Conservation (phyloP, 1,140 invertebrate species). For the Mya arenaria region DNA sequence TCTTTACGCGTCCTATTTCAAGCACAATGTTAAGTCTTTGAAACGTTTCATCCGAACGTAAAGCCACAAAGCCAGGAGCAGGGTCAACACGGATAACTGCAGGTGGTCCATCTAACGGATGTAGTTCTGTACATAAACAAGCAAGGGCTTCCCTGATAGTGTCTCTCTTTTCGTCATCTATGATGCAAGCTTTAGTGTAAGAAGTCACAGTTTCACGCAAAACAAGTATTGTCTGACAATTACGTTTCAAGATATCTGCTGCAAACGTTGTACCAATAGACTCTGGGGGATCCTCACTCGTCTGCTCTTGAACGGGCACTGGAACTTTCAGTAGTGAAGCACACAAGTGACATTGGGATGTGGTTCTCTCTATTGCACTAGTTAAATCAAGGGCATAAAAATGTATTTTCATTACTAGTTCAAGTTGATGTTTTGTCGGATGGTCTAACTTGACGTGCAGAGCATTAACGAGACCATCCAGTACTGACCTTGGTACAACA, state of each 20-base stretch:
- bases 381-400: conserved; percentile 60
- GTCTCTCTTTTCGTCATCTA: conserved; percentile 25
- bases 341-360: conserved; percentile 50
- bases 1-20: conserved; percentile 48
- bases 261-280: conserved; percentile 42
- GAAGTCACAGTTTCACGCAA: conserved; percentile 53
- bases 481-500: conserved; percentile 53
- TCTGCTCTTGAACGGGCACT: conserved; percentile 7
- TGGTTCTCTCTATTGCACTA: conserved; percentile 13
- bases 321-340: conserved; percentile 36
- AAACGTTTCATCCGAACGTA: conserved; percentile 14
- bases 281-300: conserved; percentile 4
- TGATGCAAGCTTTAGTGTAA: conserved; percentile 35
- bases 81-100: conserved; percentile 42
- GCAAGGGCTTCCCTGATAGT: not conserved
- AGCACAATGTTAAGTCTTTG: not conserved
- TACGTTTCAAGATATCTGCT: conserved; percentile 48
- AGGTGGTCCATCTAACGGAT: conserved; percentile 39
- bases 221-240: conserved; percentile 51
- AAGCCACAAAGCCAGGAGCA: conserved; percentile 11
- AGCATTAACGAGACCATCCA: conserved; percentile 60
- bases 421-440: conserved; percentile 53
- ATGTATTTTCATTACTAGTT: conserved; percentile 47
- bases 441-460: conserved; percentile 63
- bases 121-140: not conserved